Percentiles rank a stretch among this genome's conserved stretches.
These are phyloP conservation scores for Holothuria glaberrima DNA, from an alignment of 35 echinoderm and acorn worm species.

Conservation along the genomic window DNA sequence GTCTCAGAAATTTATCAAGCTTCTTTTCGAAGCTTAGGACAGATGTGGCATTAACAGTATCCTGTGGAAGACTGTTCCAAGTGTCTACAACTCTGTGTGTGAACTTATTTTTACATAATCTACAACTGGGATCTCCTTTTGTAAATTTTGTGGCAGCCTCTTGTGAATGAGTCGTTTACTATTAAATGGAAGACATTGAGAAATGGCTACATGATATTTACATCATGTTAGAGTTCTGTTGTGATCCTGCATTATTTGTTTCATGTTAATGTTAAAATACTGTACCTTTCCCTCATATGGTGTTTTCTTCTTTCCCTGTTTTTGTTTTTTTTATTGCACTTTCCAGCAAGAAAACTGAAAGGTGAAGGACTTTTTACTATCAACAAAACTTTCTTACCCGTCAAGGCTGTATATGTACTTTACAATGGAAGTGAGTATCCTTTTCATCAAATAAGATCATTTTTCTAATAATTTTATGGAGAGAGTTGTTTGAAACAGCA, in stretches of 20 bases:
- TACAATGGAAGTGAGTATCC: slow-evolving; percentile 41
- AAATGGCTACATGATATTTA: too few relatives aligned
- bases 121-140: too few relatives aligned
- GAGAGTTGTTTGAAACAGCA: too few relatives aligned
- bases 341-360: slow-evolving; percentile 35
- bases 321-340: not conserved
- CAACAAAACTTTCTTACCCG: slow-evolving; percentile 47
- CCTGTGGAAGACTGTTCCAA: too few relatives aligned
- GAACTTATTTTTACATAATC: too few relatives aligned
- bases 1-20: too few relatives aligned
- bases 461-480: not conserved
- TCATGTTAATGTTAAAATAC: not conserved
- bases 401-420: slow-evolving; percentile 33
- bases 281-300: not conserved
- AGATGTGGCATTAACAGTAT: too few relatives aligned
- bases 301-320: not conserved
- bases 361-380: slow-evolving; percentile 17
- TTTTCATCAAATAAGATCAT: not conserved
- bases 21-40: too few relatives aligned
- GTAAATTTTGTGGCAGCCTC: too few relatives aligned
- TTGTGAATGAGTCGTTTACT: too few relatives aligned
- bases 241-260: not conserved
- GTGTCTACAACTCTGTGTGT: too few relatives aligned
- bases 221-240: not conserved
- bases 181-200: too few relatives aligned